phyloP scores from a whole-genome alignment of 2,113 vertebrate species.

The Excalfactoria chinensis region DNA sequence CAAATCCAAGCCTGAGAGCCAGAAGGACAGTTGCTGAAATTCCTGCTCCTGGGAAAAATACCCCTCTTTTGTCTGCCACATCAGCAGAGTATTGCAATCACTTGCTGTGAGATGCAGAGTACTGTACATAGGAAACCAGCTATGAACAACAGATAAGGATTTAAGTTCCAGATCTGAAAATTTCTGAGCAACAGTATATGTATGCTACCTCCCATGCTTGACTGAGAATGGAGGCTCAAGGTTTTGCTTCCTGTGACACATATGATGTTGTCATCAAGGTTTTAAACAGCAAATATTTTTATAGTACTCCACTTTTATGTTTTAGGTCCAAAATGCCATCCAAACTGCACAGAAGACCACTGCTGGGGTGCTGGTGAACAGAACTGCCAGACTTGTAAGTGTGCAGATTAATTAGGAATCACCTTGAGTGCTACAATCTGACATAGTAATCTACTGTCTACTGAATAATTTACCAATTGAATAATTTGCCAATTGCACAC shows the following conservation, averaged over 20 bases:
- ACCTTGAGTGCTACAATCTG: neutral
- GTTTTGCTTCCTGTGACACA: neutral
- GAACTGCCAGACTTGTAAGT: conserved; percentile 94
- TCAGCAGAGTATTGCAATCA: neutral
- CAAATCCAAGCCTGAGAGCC: neutral
- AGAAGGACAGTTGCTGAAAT: neutral
- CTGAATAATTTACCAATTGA: neutral
- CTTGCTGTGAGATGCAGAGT: neutral
- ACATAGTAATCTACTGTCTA: neutral
- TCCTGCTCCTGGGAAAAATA: conserved; percentile 44
- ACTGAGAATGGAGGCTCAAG: neutral
- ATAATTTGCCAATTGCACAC: fast-evolving
- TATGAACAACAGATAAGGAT: neutral
- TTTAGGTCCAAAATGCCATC: conserved; percentile 88
- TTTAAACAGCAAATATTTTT: neutral
- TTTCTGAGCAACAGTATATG: neutral
- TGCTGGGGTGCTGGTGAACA: conserved; percentile 90
- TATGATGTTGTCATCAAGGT: neutral
- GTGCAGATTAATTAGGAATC: neutral
- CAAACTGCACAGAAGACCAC: conserved; percentile 84
- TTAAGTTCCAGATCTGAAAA: neutral
- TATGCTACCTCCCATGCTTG: neutral
- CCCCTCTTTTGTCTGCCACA: neutral
- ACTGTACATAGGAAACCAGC: conserved; percentile 11
- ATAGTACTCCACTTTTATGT: neutral